Evolutionary conservation across 2,797 vertebrate genomes (phyloP).

Genomic region (Cuniculus paca): DNA sequence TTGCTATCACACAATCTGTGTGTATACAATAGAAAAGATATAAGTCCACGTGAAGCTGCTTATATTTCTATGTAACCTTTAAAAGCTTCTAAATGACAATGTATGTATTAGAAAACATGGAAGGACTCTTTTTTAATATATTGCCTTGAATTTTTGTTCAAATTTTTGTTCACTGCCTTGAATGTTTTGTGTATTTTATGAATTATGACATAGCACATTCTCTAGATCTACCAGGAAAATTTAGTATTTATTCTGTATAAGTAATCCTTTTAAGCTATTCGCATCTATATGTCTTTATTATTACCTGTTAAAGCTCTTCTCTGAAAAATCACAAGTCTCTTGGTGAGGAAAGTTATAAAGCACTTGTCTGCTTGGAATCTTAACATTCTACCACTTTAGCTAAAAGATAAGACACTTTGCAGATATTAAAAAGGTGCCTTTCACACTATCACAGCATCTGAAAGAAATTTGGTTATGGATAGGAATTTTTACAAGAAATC

Average conservation of each 20-base stretch:
- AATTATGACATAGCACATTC: slow-evolving; percentile 10
- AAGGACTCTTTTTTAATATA: slow-evolving; percentile 18
- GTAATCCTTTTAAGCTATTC: slow-evolving; percentile 20
- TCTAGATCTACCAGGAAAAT: neutral
- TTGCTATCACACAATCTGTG: neutral
- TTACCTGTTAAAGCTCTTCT: slow-evolving; percentile 26
- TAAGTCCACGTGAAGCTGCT: slow-evolving; percentile 20
- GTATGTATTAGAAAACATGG: slow-evolving; percentile 32
- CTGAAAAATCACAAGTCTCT: neutral
- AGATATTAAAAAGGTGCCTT: neutral
- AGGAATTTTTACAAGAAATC: slow-evolving; percentile 31
- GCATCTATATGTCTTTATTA: neutral
- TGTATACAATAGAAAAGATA: neutral
- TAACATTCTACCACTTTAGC: neutral
- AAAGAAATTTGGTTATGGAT: slow-evolving; percentile 1
- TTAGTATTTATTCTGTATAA: slow-evolving; percentile 28
- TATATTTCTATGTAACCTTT: slow-evolving; percentile 42
- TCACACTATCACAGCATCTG: neutral
- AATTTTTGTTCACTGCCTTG: slow-evolving; percentile 64
- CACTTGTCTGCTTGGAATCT: neutral
- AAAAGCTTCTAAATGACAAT: slow-evolving; percentile 45
- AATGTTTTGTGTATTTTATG: slow-evolving; percentile 34
- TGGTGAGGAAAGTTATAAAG: slow-evolving; percentile 17
- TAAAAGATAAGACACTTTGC: slow-evolving; percentile 19
- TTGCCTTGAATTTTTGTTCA: slow-evolving; percentile 56